Evolutionary conservation across 2,797 vertebrate species (phyloP).

Genomic region (Cuculus canorus): DNA sequence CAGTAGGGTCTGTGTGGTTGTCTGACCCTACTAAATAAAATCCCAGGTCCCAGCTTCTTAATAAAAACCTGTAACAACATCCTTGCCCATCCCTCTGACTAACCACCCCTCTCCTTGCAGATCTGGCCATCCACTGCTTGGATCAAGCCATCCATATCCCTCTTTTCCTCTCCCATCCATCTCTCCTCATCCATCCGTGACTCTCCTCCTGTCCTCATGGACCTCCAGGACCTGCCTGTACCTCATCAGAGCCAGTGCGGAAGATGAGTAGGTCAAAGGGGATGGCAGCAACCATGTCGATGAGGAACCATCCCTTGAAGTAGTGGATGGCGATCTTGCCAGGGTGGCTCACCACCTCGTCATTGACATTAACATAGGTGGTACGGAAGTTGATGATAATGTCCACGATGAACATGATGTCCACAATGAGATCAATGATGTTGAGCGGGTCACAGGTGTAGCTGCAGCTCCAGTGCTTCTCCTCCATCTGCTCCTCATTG

Average conservation of each 20-base stretch:
- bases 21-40: background rate
- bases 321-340: conserved; percentile 94
- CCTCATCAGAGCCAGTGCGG: conserved; percentile 93
- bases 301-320: conserved; percentile 99
- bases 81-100: background rate
- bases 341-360: conserved; percentile 97
- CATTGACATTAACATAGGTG: conserved; percentile 96
- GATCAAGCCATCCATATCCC: background rate
- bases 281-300: conserved; percentile 98
- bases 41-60: background rate
- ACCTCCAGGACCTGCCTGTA: conserved; percentile 35
- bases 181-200: background rate
- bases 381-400: conserved; percentile 99
- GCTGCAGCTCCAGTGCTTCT: conserved; percentile 86
- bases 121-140: background rate
- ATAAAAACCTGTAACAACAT: background rate
- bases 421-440: conserved; percentile 96
- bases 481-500: conserved; percentile 89
- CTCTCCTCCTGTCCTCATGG: background rate
- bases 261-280: conserved; percentile 98
- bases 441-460: conserved; percentile 96
- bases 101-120: background rate
- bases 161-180: background rate
- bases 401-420: conserved; percentile 99
- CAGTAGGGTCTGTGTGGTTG: background rate